These are phyloP conservation scores for Eufriesea mexicana DNA, from an alignment of 1,140 invertebrate genomes.

Conservation along the genomic window DNA sequence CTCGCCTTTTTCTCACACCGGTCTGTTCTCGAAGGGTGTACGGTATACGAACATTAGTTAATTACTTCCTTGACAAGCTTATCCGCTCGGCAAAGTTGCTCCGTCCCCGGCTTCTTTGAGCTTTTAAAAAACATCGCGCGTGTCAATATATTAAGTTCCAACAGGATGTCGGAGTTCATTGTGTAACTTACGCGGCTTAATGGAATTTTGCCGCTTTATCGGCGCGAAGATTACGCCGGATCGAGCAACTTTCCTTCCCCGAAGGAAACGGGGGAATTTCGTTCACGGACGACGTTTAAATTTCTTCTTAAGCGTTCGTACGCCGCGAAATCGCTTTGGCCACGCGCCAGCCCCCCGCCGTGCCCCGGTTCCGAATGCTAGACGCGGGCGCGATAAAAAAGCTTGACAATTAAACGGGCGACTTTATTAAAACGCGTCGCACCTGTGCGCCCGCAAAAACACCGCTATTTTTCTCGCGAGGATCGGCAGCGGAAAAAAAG, in stretches of 20 bases:
- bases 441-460: conserved; percentile 41
- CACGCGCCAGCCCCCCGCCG: not conserved
- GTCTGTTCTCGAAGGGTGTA: not conserved
- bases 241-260: not conserved
- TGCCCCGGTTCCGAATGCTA: not conserved
- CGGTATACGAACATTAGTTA: conserved; percentile 32
- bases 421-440: conserved; percentile 50
- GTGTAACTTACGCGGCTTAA: conserved; percentile 23
- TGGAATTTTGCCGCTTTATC: conserved; percentile 32
- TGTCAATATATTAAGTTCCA: conserved; percentile 28
- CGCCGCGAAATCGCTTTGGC: not conserved
- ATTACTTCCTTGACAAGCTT: conserved; percentile 33
- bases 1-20: not conserved
- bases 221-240: conserved; percentile 10
- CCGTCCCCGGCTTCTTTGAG: not conserved
- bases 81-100: conserved; percentile 4
- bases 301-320: conserved; percentile 13
- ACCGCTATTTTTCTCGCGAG: conserved; percentile 7
- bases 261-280: not conserved
- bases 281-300: not conserved
- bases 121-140: conserved; percentile 13
- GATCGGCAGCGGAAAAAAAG: not conserved
- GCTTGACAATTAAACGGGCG: conserved; percentile 42
- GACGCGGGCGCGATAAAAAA: conserved; percentile 17
- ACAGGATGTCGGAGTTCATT: not conserved